These are phyloP conservation scores for Zalophus californianus DNA, from an alignment of 2,797 vertebrate species.

Conservation along the genomic window DNA sequence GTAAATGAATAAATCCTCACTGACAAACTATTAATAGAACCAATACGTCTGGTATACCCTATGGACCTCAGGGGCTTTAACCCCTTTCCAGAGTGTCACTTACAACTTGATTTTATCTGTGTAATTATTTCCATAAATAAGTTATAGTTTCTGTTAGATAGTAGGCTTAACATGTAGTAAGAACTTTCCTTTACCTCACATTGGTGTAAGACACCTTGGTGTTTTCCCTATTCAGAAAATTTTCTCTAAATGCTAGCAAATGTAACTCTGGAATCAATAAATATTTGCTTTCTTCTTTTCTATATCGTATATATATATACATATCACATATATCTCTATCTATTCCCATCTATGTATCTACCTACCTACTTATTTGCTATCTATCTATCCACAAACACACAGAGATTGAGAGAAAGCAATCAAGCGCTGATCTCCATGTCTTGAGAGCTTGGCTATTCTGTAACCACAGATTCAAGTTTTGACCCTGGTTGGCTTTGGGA, in stretches of 20 bases:
- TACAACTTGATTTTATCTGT: background rate
- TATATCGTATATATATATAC: background rate
- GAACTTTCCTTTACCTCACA: background rate
- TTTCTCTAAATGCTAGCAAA: constrained; percentile 48
- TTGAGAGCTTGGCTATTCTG: background rate
- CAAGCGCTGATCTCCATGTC: background rate
- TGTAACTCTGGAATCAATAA: constrained; percentile 58
- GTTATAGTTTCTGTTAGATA: background rate
- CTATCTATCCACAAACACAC: background rate
- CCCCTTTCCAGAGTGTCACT: background rate
- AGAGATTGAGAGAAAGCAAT: background rate
- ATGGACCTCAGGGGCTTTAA: background rate
- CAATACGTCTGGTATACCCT: background rate
- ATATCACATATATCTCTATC: background rate
- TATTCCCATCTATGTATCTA: background rate
- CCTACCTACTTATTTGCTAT: no score
- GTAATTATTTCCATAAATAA: background rate
- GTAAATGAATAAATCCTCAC: background rate
- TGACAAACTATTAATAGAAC: background rate
- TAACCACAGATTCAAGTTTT: background rate
- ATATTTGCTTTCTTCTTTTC: constrained; percentile 56
- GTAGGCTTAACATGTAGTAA: background rate
- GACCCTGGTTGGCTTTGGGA: background rate
- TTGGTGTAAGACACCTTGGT: background rate
- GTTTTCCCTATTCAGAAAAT: constrained; percentile 12